Conservation (phyloP, 2,113 vertebrate species). For the Steatornis caripensis region DNA sequence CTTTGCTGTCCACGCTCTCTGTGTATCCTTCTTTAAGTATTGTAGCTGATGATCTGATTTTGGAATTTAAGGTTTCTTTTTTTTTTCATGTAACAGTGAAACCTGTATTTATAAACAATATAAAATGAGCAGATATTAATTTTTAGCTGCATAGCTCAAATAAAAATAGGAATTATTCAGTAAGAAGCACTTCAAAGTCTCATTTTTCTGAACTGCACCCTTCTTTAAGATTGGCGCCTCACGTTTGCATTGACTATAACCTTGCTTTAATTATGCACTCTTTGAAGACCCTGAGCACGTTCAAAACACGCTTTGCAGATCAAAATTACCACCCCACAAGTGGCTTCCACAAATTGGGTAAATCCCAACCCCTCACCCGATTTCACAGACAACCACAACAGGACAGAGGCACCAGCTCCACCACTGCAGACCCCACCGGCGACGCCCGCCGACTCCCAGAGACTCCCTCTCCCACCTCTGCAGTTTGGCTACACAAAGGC, state of each 20-base stretch:
- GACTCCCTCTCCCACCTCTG: too few species aligned
- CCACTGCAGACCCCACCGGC: not conserved
- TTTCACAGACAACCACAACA: fast-evolving
- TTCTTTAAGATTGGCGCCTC: not conserved
- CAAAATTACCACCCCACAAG: not conserved
- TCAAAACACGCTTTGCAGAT: not conserved
- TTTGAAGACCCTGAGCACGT: too few species aligned
- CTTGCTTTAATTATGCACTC: not conserved
- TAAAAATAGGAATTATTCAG: not conserved
- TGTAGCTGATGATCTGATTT: not conserved
- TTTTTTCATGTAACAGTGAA: not conserved
- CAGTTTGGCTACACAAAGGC: fast-evolving
- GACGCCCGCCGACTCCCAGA: fast-evolving
- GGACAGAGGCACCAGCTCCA: too few species aligned
- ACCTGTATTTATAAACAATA: not conserved
- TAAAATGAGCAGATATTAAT: not conserved
- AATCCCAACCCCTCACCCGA: not conserved
- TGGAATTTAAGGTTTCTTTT: not conserved
- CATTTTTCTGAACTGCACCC: not conserved
- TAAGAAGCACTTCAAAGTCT: fast-evolving
- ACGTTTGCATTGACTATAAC: too few species aligned
- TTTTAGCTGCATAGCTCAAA: not conserved
- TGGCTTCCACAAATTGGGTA: too few species aligned
- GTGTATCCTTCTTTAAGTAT: not conserved
- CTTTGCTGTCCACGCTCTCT: not conserved